Evolutionary conservation across 2,888 invertebrate species (phyloP).

Genomic region (Cheilosia vulpina): DNA sequence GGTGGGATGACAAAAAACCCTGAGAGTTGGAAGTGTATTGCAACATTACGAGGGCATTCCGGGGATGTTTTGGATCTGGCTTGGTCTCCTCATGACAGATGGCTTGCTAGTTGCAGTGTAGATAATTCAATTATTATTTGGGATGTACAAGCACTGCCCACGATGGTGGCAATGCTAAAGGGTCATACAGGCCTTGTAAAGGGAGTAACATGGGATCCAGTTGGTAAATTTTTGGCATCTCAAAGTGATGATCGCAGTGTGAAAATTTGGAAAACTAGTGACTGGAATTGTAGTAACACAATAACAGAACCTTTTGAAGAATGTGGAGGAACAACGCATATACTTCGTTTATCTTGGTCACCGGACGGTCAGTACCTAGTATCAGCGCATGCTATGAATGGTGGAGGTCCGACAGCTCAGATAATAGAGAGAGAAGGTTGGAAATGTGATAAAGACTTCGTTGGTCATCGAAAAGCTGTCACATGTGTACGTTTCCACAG

Average conservation of each 20-base stretch:
- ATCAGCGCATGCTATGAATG: constrained; percentile 99
- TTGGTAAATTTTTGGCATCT: constrained; percentile 97
- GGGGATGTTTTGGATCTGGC: constrained; percentile 97
- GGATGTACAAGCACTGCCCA: constrained; percentile 96
- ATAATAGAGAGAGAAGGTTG: constrained; percentile 97
- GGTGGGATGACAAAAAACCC: constrained; percentile 90
- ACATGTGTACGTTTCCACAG: constrained; percentile 96
- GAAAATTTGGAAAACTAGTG: constrained; percentile 96
- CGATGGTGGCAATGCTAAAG: constrained; percentile 91
- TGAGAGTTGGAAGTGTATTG: constrained; percentile 96
- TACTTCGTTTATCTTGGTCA: constrained; percentile 97
- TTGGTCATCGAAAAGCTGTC: constrained; percentile 98
- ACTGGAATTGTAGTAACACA: constrained; percentile 95
- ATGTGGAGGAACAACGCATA: constrained; percentile 93
- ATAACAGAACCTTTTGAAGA: constrained; percentile 97
- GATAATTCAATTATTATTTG: constrained; percentile 99
- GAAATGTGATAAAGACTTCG: constrained; percentile 98
- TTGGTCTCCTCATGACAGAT: constrained; percentile 97
- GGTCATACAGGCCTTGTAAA: constrained; percentile 98
- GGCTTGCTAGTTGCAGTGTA: constrained; percentile 98
- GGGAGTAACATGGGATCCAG: constrained; percentile 99
- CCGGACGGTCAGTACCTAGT: constrained; percentile 98
- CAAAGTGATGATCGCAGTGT: constrained; percentile 98
- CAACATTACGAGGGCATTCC: constrained; percentile 94
- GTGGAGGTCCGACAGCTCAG: constrained; percentile 98